Conservation (phyloP, 2,888 invertebrate species). For the Harpalus rufipes region DNA sequence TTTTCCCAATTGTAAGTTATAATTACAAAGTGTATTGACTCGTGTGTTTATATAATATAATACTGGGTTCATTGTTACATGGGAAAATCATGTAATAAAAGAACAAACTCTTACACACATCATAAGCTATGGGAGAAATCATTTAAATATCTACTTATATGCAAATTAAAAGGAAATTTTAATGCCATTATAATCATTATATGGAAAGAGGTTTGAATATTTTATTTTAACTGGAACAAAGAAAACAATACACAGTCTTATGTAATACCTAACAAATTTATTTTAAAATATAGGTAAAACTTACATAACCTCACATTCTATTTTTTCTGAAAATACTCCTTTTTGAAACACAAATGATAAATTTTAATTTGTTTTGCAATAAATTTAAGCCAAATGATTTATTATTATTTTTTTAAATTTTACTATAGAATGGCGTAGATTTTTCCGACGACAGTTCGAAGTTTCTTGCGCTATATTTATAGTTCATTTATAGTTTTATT, state of each 20-base stretch:
- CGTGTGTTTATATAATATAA: not conserved
- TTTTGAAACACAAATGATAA: no score
- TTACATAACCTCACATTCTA: no score
- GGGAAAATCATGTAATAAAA: conserved; percentile 6
- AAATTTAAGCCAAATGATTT: no score
- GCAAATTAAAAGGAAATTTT: not conserved
- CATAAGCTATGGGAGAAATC: not conserved
- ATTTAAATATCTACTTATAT: not conserved
- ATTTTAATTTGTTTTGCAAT: no score
- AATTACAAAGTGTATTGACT: conserved; percentile 3
- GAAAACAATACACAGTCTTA: not conserved
- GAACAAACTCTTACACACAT: not conserved
- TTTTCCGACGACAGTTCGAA: no score
- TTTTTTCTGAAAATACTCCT: no score
- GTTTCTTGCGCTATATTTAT: no score
- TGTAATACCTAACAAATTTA: no score
- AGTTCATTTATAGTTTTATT: no score
- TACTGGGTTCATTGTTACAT: not conserved
- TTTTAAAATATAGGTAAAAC: no score
- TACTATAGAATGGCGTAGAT: no score
- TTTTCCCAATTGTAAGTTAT: not conserved
- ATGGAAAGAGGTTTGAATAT: not conserved
- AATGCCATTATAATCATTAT: not conserved
- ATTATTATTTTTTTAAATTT: no score
- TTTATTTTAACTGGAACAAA: not conserved